Percentiles rank a stretch among this genome's conserved stretches.
Evolutionary conservation across 1,140 invertebrate species (phyloP).

Genomic region (Cepaea nemoralis): DNA sequence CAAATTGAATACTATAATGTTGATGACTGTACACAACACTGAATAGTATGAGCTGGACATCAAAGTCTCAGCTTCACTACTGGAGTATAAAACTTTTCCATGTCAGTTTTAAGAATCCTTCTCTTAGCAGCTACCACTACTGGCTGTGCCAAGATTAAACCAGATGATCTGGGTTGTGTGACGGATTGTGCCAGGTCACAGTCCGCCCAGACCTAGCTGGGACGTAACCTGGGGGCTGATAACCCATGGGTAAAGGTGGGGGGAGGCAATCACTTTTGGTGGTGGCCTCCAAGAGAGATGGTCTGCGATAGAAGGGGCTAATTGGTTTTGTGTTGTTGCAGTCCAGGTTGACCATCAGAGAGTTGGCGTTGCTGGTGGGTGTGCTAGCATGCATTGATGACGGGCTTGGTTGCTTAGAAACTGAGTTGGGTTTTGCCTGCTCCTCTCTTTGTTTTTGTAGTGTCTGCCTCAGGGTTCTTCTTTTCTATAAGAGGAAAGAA

Average conservation of each 20-base stretch:
- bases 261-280: conserved; percentile 46
- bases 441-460: conserved; percentile 64
- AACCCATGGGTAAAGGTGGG: conserved; percentile 29
- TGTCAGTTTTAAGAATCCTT: no score
- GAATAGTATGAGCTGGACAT: no score
- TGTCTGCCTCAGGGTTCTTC: conserved; percentile 64
- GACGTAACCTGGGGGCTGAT: conserved; percentile 31
- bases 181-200: conserved; percentile 49
- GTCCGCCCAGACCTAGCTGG: conserved; percentile 46
- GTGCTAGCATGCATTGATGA: background rate
- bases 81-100: no score
- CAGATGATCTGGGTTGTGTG: conserved; percentile 43
- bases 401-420: conserved; percentile 39
- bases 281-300: conserved; percentile 56
- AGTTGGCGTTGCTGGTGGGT: conserved; percentile 31
- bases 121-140: no score
- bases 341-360: conserved; percentile 33
- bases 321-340: conserved; percentile 47
- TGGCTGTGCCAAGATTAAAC: conserved; percentile 27
- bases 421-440: conserved; percentile 45
- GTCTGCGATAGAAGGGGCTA: conserved; percentile 39
- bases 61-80: no score
- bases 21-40: no score
- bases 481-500: conserved; percentile 63
- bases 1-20: no score